phyloP scores from a whole-genome alignment of 2,888 invertebrate species.

The Dicyrtomina minuta region DNA sequence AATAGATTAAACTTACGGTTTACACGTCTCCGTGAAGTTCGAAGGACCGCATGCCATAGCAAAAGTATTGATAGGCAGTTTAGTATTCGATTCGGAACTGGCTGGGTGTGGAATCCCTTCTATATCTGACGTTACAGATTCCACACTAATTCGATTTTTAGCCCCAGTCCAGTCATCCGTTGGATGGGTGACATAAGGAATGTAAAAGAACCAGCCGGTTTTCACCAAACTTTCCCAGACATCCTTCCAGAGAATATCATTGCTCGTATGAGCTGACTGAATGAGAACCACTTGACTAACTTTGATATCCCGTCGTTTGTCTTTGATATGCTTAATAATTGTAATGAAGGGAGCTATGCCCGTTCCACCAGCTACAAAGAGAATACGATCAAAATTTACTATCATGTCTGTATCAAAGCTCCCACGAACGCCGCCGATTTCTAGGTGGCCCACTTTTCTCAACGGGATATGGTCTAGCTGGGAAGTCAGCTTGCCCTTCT shows the following conservation, averaged over 20 bases:
- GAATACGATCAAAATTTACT: constrained; percentile 7
- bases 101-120: not conserved
- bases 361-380: constrained; percentile 24
- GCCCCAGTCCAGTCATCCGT: not conserved
- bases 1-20: constrained; percentile 9
- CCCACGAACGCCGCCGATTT: constrained; percentile 7
- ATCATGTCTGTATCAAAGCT: constrained; percentile 23
- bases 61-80: not conserved
- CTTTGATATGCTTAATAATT: constrained; percentile 18
- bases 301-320: not conserved
- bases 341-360: constrained; percentile 14
- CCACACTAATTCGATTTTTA: not conserved
- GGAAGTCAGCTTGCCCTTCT: not conserved
- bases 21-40: not conserved
- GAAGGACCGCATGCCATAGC: constrained; percentile 12
- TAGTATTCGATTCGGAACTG: not conserved
- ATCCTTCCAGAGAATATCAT: constrained; percentile 18
- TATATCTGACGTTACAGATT: not conserved
- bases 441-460: not conserved
- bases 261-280: not conserved
- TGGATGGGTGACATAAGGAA: constrained; percentile 3
- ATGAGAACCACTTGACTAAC: constrained; percentile 20
- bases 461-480: constrained; percentile 1
- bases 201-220: constrained; percentile 17
- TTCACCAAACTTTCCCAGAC: constrained; percentile 7